Conservation (phyloP, 2,797 vertebrate genomes). For the Sebastes aleutianus region DNA sequence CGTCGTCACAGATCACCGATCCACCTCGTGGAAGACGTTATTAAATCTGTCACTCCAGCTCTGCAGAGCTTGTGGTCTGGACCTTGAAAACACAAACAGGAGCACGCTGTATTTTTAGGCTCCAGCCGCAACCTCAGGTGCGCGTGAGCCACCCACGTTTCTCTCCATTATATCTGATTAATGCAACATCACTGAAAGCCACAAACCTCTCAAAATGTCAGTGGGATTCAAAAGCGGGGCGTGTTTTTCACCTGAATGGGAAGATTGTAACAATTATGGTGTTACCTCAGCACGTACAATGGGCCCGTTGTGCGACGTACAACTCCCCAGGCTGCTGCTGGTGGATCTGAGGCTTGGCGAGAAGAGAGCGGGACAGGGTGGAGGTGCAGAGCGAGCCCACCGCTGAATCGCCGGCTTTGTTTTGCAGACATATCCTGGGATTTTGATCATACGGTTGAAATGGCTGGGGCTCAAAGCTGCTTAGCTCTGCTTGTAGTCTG, state of each 20-base stretch:
- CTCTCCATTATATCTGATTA: conserved; percentile 52
- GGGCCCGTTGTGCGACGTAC: conserved; percentile 63
- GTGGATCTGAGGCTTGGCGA: conserved; percentile 71
- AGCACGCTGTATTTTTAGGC: conserved; percentile 3
- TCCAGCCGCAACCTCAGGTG: conserved; percentile 43
- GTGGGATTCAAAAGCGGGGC: conserved; percentile 43
- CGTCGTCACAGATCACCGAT: conserved; percentile 44
- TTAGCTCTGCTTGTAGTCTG: conserved; percentile 41
- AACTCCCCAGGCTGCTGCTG: conserved; percentile 60
- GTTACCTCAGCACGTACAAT: conserved; percentile 73
- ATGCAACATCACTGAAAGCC: conserved; percentile 44
- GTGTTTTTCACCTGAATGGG: conserved; percentile 73
- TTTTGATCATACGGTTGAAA: conserved; percentile 69
- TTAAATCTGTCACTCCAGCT: conserved; percentile 62
- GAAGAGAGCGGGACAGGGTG: conserved; percentile 47
- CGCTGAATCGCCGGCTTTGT: conserved; percentile 76
- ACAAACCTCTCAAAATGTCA: conserved; percentile 54
- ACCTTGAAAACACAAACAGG: conserved; percentile 35
- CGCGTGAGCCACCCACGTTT: conserved; percentile 31
- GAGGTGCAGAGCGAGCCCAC: conserved; percentile 62
- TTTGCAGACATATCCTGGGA: conserved; percentile 66
- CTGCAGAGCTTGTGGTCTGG: conserved; percentile 22
- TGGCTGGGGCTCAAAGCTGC: conserved; percentile 57
- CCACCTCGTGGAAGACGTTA: conserved; percentile 54
- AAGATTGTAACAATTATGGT: conserved; percentile 75